Conservation (phyloP, 2,113 vertebrate species). For the Serilophus lunatus region DNA sequence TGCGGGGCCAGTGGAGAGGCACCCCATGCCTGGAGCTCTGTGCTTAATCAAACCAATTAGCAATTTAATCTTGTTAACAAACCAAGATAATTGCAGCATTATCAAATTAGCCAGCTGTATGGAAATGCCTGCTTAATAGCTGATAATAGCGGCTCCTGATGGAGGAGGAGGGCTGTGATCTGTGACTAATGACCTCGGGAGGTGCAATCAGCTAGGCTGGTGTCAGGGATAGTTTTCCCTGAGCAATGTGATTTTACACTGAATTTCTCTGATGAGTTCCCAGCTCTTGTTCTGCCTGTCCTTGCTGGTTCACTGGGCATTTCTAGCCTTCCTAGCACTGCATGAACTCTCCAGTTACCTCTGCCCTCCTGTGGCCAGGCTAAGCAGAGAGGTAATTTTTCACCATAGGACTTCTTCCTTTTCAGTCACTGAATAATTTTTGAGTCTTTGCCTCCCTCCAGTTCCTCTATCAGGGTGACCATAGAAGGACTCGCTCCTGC, state of each 20-base stretch:
- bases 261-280: neutral
- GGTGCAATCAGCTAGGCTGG: neutral
- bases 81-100: slow-evolving; percentile 60
- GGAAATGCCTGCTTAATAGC: slow-evolving; percentile 56
- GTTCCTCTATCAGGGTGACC: accelerated
- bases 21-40: slow-evolving; percentile 9
- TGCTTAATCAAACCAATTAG: slow-evolving; percentile 62
- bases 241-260: neutral
- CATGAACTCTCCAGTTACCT: neutral
- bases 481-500: accelerated
- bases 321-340: neutral
- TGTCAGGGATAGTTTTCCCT: neutral
- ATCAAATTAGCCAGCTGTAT: slow-evolving; percentile 62
- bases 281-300: neutral
- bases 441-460: neutral
- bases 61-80: slow-evolving; percentile 66
- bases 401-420: neutral
- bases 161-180: neutral
- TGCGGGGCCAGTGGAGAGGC: neutral
- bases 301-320: neutral
- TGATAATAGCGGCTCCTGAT: slow-evolving; percentile 44
- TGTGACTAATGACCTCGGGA: neutral
- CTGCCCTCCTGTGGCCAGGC: neutral
- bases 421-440: neutral
- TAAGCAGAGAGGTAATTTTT: neutral